Evolutionary conservation across 2,797 vertebrate genomes (phyloP).

Genomic region (Phylloscopus collybita): DNA sequence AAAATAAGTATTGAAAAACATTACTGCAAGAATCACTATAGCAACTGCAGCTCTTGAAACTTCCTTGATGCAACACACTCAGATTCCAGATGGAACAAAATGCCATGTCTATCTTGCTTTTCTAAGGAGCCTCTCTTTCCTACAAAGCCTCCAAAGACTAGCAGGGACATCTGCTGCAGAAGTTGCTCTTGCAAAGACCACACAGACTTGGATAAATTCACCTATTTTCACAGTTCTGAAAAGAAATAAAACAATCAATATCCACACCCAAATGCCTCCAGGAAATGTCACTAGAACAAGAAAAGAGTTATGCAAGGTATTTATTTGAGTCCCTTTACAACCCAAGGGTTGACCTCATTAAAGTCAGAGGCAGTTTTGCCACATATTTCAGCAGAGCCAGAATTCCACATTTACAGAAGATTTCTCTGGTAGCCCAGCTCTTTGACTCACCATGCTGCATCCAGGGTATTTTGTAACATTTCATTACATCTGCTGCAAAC

Average conservation of each 20-base stretch:
- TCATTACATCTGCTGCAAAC: neutral
- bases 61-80: constrained; percentile 8
- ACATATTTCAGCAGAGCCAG: neutral
- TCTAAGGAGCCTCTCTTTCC: constrained; percentile 19
- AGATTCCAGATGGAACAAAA: constrained; percentile 60
- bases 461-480: neutral
- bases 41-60: constrained; percentile 56
- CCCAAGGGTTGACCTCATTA: neutral
- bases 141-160: constrained; percentile 13
- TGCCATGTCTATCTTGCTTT: constrained; percentile 47
- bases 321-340: constrained; percentile 30
- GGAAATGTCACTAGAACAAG: neutral
- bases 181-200: constrained; percentile 17
- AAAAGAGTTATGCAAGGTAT: neutral
- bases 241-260: constrained; percentile 8
- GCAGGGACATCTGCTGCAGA: constrained; percentile 32
- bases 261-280: neutral
- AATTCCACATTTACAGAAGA: neutral
- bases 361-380: neutral
- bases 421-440: neutral
- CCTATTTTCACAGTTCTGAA: neutral
- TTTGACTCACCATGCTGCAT: neutral
- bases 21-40: constrained; percentile 53
- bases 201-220: neutral
- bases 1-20: constrained; percentile 43